Conservation (phyloP, 2,113 vertebrate species). For the Corythornis vintsioides region DNA sequence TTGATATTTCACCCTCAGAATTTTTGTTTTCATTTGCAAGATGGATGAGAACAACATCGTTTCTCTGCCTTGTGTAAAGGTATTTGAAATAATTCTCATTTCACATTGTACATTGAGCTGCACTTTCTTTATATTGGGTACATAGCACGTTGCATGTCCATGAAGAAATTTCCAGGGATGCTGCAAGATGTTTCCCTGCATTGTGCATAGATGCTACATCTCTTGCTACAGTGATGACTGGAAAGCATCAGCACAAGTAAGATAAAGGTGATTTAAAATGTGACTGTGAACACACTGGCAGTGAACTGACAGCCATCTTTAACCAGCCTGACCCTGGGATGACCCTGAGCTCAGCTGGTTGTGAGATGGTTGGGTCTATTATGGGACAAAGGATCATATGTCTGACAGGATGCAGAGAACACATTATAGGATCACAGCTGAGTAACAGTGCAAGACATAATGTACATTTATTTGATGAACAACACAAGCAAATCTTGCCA, state of each 20-base stretch:
- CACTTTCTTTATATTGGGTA: background rate
- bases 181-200: slow-evolving; percentile 9
- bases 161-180: background rate
- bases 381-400: slow-evolving; percentile 75
- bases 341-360: slow-evolving; percentile 80
- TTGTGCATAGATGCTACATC: background rate
- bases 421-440: slow-evolving; percentile 70
- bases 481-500: slow-evolving; percentile 57
- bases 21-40: slow-evolving; percentile 41
- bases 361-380: slow-evolving; percentile 74
- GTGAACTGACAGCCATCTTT: slow-evolving; percentile 81
- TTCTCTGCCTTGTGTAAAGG: slow-evolving; percentile 32
- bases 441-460: slow-evolving; percentile 67
- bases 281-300: slow-evolving; percentile 52
- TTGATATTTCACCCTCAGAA: slow-evolving; percentile 37
- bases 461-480: slow-evolving; percentile 54
- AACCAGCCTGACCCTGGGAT: slow-evolving; percentile 79
- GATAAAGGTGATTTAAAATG: slow-evolving; percentile 78
- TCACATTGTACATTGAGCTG: slow-evolving; percentile 12
- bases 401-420: slow-evolving; percentile 70
- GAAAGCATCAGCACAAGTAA: slow-evolving; percentile 72
- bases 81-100: slow-evolving; percentile 58
- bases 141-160: background rate
- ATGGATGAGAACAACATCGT: slow-evolving; percentile 22
- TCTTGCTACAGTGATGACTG: slow-evolving; percentile 61